Percentiles rank a stretch among this genome's conserved stretches.
Conservation (phyloP, 1,140 invertebrate species). For the Ips typographus region DNA sequence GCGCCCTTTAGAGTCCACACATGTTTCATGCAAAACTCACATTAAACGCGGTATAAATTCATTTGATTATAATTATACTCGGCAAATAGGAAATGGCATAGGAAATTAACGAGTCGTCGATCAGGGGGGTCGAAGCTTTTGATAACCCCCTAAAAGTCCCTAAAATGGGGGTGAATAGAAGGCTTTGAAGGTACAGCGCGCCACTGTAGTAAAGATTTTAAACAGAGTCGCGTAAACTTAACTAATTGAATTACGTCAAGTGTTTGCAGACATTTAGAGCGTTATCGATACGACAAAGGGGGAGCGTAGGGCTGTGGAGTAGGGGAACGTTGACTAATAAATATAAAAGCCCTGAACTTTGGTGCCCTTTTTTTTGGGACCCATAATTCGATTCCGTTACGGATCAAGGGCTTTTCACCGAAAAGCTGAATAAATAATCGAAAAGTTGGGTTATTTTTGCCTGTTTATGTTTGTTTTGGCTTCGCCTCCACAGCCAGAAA, state of each 20-base stretch:
- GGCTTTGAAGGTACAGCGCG: too few species aligned
- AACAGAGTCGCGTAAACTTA: slow-evolving; percentile 26
- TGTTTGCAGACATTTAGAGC: slow-evolving; percentile 35
- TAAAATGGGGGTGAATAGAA: too few species aligned
- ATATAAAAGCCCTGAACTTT: slow-evolving; percentile 36
- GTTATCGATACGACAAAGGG: slow-evolving; percentile 24
- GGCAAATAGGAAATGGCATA: too few species aligned
- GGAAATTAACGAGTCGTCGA: too few species aligned
- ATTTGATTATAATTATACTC: too few species aligned
- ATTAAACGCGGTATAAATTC: too few species aligned
- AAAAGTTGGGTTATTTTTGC: slow-evolving; percentile 10
- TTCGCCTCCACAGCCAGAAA: too few species aligned
- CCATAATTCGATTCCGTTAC: slow-evolving; percentile 33
- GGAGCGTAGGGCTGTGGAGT: background rate
- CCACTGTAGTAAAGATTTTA: background rate
- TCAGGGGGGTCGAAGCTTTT: too few species aligned
- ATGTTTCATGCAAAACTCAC: too few species aligned
- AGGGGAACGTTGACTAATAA: slow-evolving; percentile 24
- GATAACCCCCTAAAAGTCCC: too few species aligned
- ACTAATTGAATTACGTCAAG: slow-evolving; percentile 36
- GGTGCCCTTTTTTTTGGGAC: slow-evolving; percentile 12
- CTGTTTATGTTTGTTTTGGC: background rate
- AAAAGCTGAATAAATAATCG: slow-evolving; percentile 27
- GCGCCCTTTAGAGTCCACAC: too few species aligned
- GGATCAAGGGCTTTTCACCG: slow-evolving; percentile 25